A percentile compares a stretch with the other conserved stretches of the same genome.
Conservation (phyloP, 2,797 vertebrate species). For the Manis crassicaudata region DNA sequence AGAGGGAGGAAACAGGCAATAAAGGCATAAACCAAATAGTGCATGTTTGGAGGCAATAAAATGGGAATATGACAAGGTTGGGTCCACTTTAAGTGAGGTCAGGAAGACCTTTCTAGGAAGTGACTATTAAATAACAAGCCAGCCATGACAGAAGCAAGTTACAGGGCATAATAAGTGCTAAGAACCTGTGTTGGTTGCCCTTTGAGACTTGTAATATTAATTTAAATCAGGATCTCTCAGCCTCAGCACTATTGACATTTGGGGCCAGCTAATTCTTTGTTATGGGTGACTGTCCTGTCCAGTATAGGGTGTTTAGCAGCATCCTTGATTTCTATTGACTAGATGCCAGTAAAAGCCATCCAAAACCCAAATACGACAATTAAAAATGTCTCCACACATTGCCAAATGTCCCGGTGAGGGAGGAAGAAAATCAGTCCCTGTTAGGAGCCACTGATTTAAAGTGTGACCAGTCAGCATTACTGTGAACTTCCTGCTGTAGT, state of each 20-base stretch:
- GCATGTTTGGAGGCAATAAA: conserved; percentile 55
- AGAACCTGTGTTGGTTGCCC: background rate
- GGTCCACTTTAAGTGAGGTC: conserved; percentile 4
- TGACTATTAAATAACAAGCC: background rate
- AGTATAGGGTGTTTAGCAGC: background rate
- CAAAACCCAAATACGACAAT: background rate
- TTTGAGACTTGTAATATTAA: conserved; percentile 16
- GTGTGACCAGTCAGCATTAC: background rate
- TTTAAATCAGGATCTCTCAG: background rate
- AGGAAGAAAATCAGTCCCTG: background rate
- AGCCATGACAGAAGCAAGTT: background rate
- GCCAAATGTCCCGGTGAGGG: background rate
- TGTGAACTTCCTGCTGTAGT: background rate
- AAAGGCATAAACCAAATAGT: conserved; percentile 44
- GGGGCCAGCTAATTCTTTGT: background rate
- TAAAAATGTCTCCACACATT: background rate
- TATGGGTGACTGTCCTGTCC: background rate
- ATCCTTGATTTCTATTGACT: background rate
- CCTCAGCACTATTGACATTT: background rate
- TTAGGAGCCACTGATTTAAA: background rate
- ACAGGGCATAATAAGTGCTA: background rate
- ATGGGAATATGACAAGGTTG: background rate
- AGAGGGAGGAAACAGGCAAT: conserved; percentile 40
- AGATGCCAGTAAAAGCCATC: background rate
- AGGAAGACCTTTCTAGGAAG: conserved; percentile 1